phyloP scores from a whole-genome alignment of 2,888 invertebrate species.

The Coleophora flavipennella region DNA sequence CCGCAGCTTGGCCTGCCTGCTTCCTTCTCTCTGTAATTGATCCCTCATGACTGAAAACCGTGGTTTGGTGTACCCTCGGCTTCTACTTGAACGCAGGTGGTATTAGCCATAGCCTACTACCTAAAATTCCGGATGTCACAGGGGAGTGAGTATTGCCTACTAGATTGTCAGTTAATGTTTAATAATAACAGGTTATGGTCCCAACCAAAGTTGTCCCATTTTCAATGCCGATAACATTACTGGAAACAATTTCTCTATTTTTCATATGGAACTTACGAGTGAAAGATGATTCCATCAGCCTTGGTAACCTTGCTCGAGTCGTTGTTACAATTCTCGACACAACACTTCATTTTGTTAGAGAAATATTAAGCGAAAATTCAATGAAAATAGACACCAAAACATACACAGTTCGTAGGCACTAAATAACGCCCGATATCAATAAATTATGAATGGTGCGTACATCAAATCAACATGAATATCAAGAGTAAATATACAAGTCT shows the following conservation, averaged over 20 bases:
- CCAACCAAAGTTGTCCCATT: not conserved
- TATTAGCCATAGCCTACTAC: not conserved
- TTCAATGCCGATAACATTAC: not conserved
- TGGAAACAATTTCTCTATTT: not conserved
- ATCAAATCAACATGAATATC: not conserved
- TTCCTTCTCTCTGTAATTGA: too few relatives aligned
- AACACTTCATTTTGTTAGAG: conserved; percentile 38
- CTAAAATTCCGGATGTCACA: not conserved
- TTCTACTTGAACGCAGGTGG: too few relatives aligned
- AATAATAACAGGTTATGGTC: too few relatives aligned
- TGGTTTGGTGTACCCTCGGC: too few relatives aligned
- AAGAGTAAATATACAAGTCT: not conserved
- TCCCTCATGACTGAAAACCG: too few relatives aligned
- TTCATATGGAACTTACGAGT: conserved; percentile 34
- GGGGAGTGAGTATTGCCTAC: too few relatives aligned
- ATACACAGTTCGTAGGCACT: not conserved
- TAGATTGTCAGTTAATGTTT: too few relatives aligned
- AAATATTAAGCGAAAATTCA: conserved; percentile 14
- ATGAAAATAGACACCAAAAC: conserved; percentile 2
- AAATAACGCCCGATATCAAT: not conserved
- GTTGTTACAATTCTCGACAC: conserved; percentile 42
- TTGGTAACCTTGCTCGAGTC: conserved; percentile 40
- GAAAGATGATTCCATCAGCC: conserved; percentile 49
- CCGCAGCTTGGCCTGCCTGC: too few relatives aligned
- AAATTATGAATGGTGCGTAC: not conserved